Base-by-base conservation (phyloP, 2,797 vertebrate genomes). In the Cyclopterus lumpus region DNA sequence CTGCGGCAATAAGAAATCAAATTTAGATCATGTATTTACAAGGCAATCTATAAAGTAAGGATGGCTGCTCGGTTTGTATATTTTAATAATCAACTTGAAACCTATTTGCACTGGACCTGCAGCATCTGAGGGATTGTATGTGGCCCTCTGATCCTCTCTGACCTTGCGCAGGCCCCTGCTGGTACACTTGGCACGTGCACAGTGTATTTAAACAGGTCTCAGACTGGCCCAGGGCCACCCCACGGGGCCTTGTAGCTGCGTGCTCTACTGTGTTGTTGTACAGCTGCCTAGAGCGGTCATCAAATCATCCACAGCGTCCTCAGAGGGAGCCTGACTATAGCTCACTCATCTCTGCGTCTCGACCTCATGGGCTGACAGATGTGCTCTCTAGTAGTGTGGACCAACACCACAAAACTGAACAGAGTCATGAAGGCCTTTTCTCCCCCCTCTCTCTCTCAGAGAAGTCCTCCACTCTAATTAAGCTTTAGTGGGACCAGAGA, bases 401-500 rank as follows among this genome's bases (percentile, higher is more conserved):
- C 36, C 66, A 49, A n/a, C 86, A 79, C 75, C 68, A 75, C 73
- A 63, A 79, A 73, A 68, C 68, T 53, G 70, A 76, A 72, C 70
- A 55, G 71, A 61, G 67, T 84, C 75, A 76, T 64, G 48, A 65
- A 77, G 62, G 71, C 71, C 49, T 59, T 26, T 81, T 14, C 14
- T 42, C 6, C 7, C 48, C 83, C 85, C 24, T 26, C 5, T 42
- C 7, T 20, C 42, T 73, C 75, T 75, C 40, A 4, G 65, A 73
- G 44, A 78, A 68, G 64, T 75, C 60, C 75, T 86, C 83, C 60
- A 67, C 61, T 83, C 75, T 85, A 90, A 93, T 94, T 92, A 93
- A 92, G 77, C 69, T 69, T 46, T 76, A 72, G 80, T 90, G 90
- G 92, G 89, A 92, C 90, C 93, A 91, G 84, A 90, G 77, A 84